Evolutionary conservation across 2,113 vertebrate species (phyloP).

Genomic region (Serinus canaria): DNA sequence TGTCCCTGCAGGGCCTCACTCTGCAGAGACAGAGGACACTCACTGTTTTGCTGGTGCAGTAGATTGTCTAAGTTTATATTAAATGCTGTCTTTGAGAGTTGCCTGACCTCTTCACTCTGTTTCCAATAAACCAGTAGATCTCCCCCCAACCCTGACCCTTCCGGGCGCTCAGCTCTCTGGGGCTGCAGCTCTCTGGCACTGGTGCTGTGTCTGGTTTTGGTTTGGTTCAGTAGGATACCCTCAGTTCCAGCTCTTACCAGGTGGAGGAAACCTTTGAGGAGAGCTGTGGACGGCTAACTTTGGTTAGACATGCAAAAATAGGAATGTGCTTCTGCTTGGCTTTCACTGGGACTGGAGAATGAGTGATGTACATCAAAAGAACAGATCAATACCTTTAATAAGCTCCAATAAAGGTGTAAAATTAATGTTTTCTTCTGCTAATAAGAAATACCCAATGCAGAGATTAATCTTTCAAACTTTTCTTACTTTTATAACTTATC

Average conservation of each 20-base stretch:
- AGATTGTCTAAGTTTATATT: not conserved
- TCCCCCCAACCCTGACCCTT: not conserved
- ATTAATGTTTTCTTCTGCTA: not conserved
- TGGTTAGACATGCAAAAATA: not conserved
- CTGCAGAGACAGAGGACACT: not conserved
- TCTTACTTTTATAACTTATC: not conserved
- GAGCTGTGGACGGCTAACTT: not conserved
- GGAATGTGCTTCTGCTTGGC: not conserved
- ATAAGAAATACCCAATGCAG: not conserved
- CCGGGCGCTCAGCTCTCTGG: rapidly evolving
- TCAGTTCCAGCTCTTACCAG: not conserved
- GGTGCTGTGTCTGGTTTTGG: not conserved
- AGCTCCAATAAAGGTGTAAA: not conserved
- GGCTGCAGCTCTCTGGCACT: not conserved
- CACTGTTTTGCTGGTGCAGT: not conserved
- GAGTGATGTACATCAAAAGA: not conserved
- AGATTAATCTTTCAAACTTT: not conserved
- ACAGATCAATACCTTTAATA: not conserved
- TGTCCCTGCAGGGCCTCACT: not conserved
- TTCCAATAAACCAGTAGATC: not conserved
- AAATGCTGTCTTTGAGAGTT: not conserved
- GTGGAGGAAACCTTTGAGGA: not conserved
- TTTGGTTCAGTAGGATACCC: rapidly evolving
- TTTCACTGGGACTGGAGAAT: not conserved
- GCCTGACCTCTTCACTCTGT: not conserved